Conservation (phyloP, 2,888 invertebrate species). For the Apamea epomidion region DNA sequence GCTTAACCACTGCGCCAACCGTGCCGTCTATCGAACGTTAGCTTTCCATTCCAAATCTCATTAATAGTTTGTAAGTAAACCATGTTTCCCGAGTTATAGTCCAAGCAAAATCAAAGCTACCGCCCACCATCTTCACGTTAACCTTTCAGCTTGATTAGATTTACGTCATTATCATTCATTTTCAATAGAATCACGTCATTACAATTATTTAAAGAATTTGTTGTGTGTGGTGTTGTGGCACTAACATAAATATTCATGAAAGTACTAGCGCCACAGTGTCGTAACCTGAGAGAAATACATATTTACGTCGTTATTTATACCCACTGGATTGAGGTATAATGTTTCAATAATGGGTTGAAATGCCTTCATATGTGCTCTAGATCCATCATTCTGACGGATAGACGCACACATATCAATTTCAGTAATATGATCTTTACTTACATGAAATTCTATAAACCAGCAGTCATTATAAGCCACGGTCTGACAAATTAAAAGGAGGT, state of each 20-base stretch:
- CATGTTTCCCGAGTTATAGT: background rate
- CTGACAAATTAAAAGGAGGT: background rate
- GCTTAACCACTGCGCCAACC: too few relatives aligned
- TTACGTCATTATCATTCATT: slow-evolving; percentile 4
- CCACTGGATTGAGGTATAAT: background rate
- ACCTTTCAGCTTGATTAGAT: slow-evolving; percentile 14
- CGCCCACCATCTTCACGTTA: slow-evolving; percentile 2
- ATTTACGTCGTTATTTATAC: slow-evolving; percentile 2
- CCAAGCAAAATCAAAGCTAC: background rate
- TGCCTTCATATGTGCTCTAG: background rate
- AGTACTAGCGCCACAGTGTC: background rate
- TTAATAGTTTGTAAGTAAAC: slow-evolving; percentile 6
- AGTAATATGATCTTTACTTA: background rate
- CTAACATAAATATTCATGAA: slow-evolving; percentile 73
- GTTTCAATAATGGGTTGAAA: slow-evolving; percentile 10
- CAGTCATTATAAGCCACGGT: too few relatives aligned
- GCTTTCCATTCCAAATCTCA: background rate
- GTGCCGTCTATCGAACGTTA: too few relatives aligned
- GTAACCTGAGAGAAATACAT: background rate
- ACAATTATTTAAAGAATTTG: slow-evolving; percentile 51
- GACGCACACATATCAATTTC: background rate
- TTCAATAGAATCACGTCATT: slow-evolving; percentile 24
- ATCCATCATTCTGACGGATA: background rate
- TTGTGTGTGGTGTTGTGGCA: slow-evolving; percentile 57
- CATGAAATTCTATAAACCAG: background rate